phyloP scores from a whole-genome alignment of 2,113 vertebrate genomes.

The Donacobius atricapilla region DNA sequence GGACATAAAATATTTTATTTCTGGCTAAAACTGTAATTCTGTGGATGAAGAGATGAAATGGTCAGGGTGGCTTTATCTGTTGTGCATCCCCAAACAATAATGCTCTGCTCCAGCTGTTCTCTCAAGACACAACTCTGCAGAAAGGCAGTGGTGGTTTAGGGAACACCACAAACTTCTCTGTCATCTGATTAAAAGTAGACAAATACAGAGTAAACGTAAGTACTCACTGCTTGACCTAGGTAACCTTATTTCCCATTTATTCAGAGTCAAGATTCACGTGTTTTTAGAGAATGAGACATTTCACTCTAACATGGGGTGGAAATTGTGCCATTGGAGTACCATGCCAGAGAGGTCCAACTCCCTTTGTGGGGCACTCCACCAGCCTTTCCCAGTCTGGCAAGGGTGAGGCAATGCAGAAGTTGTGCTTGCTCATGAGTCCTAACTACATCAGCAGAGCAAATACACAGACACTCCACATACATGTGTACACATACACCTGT shows the following conservation, averaged over 20 bases:
- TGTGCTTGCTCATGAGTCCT: background rate
- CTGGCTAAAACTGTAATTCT: background rate
- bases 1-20: background rate
- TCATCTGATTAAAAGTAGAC: background rate
- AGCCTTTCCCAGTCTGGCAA: rapidly evolving
- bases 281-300: background rate
- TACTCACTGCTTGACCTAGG: background rate
- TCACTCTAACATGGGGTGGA: background rate
- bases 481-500: rapidly evolving
- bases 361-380: rapidly evolving
- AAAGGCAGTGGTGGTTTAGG: background rate
- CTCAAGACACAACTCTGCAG: background rate
- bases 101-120: background rate
- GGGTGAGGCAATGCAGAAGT: background rate
- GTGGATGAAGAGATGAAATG: background rate
- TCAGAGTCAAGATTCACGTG: background rate
- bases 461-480: background rate
- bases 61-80: background rate
- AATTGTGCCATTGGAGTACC: background rate
- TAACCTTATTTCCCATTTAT: background rate
- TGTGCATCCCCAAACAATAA: background rate
- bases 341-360: background rate
- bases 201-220: background rate
- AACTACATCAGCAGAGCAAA: background rate
- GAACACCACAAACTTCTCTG: background rate